Evolutionary conservation across 2,113 vertebrate species (phyloP).

Genomic region (Anoplopoma fimbria): DNA sequence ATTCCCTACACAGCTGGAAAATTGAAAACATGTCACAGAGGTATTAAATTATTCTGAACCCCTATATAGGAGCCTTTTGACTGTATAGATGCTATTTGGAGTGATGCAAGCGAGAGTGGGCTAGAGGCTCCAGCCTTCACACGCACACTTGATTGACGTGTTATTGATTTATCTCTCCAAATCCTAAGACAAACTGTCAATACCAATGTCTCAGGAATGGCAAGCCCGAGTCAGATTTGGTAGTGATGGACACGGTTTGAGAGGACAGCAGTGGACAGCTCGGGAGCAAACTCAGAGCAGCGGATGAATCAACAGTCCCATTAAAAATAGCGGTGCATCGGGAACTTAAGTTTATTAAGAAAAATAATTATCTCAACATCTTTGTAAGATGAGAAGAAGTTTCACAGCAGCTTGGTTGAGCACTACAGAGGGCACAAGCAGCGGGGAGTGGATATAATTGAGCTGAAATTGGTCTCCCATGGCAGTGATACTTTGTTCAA

Average conservation of each 20-base stretch:
- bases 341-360: constrained; percentile 74
- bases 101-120: constrained; percentile 20
- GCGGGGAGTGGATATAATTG: constrained; percentile 87
- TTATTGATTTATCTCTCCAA: constrained; percentile 64
- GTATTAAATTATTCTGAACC: neutral
- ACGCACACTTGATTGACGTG: constrained; percentile 57
- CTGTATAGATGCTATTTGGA: constrained; percentile 2
- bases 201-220: constrained; percentile 43
- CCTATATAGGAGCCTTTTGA: neutral
- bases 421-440: constrained; percentile 80
- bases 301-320: constrained; percentile 30
- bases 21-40: neutral
- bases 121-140: constrained; percentile 31
- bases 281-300: constrained; percentile 15
- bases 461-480: constrained; percentile 84
- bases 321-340: constrained; percentile 46
- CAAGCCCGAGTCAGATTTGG: constrained; percentile 3
- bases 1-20: neutral
- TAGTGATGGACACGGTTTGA: constrained; percentile 32
- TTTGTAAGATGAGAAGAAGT: constrained; percentile 76
- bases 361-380: constrained; percentile 80
- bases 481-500: constrained; percentile 83
- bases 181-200: constrained; percentile 72
- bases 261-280: constrained; percentile 14
- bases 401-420: constrained; percentile 71